phyloP scores from a whole-genome alignment of 2,113 vertebrate species.

The Ictalurus punctatus region DNA sequence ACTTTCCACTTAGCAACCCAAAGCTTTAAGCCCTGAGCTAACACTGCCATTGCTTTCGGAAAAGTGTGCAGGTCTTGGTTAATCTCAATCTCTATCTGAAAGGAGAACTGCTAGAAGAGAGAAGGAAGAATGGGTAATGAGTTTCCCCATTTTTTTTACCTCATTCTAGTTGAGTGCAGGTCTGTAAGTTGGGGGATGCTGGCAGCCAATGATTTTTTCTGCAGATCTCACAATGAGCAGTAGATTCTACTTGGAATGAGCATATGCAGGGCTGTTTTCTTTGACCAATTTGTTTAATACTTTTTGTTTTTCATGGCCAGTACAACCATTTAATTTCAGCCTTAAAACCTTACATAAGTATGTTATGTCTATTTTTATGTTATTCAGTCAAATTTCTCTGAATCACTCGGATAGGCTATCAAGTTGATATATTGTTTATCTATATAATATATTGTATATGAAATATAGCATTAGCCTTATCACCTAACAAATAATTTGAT shows the following conservation, averaged over 20 bases:
- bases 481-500: background rate
- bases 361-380: too few relatives aligned
- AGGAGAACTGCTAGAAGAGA: background rate
- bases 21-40: background rate
- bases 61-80: background rate
- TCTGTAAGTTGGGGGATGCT: too few relatives aligned
- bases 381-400: too few relatives aligned
- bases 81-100: background rate
- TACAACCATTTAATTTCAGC: background rate
- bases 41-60: background rate
- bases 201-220: background rate
- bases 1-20: background rate
- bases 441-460: background rate
- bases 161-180: background rate
- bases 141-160: background rate
- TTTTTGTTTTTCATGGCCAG: background rate
- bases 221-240: background rate
- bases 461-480: background rate
- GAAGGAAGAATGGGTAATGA: background rate
- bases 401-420: background rate
- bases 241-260: background rate
- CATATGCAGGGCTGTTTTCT: background rate
- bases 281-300: background rate
- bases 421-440: background rate
- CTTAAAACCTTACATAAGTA: background rate